Base-by-base conservation (phyloP, 1,140 invertebrate genomes). In the Propsilocerus akamusi region DNA sequence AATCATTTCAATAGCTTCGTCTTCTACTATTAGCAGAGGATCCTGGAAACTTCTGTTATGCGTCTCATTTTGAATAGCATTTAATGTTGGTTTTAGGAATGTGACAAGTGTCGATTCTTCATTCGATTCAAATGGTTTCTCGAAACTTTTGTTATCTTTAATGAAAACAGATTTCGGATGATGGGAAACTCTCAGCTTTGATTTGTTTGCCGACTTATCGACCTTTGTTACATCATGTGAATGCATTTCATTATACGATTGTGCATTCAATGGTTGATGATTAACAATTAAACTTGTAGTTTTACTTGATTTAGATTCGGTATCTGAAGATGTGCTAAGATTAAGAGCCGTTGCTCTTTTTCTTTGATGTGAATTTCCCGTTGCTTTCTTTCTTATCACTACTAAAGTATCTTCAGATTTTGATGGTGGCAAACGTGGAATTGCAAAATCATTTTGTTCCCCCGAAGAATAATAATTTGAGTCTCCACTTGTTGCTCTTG, bases 371-470 rank as follows among this genome's bases (percentile, higher is more conserved):
- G 53, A 14, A 55, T 57, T 37, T 59, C 55, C 56, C 23, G 65
- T 55, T 52, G 63, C 58, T 54, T 77, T 72, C 57, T 76, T 70
- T 52, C 72, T 70, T 0, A 63, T 59, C 3, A 73, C 59, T 3
- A 79, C 73, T 17, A 86, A 57, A 0, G 77, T 82, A 55, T 88
- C 83, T 59, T 86, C 83, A 51, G 82, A 86, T 25, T 78, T 72
- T 0, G 83, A 86, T 0, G 82, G 80, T 0, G 81, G 78, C 28
- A 84, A 61, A 24, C 78, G 65, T 50, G 68, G 63, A 8, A 60
- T 54, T 25, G 49, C 26, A 23, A 52, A 51, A 10, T 49, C 47
- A 28, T 47, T 52, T 12, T 28, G 20, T 46, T 47, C 51, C 0
- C 53, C 60, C 3, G 58, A 60, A 0, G 62, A 64, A 52, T 62